These are phyloP conservation scores for Andrena fulva DNA, from an alignment of 2,888 invertebrate species.

Conservation along the genomic window DNA sequence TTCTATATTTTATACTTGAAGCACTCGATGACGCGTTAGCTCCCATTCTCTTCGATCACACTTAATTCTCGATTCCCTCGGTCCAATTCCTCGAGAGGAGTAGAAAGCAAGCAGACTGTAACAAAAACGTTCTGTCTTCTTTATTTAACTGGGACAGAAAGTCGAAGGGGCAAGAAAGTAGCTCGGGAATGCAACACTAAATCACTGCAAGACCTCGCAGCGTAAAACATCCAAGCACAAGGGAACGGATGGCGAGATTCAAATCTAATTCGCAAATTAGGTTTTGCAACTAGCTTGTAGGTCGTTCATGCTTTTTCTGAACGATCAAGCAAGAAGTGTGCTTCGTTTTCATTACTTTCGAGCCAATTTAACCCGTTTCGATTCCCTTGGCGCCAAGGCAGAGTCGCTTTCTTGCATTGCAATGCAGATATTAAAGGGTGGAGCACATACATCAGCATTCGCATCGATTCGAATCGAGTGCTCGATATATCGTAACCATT, in stretches of 20 bases:
- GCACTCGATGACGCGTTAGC: not conserved
- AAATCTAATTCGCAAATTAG: slow-evolving; percentile 27
- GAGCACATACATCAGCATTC: slow-evolving; percentile 4
- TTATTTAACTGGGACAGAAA: slow-evolving; percentile 2
- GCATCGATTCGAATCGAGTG: not conserved
- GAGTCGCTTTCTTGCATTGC: not conserved
- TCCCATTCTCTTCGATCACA: not conserved
- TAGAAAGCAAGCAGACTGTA: slow-evolving; percentile 21
- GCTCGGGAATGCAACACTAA: not conserved
- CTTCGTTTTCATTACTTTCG: not conserved
- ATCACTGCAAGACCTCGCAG: slow-evolving; percentile 10
- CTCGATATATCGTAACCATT: not conserved
- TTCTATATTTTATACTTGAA: not conserved
- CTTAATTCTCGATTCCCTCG: slow-evolving; percentile 26
- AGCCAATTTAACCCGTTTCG: not conserved
- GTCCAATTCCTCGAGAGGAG: not conserved
- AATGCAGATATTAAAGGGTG: slow-evolving; percentile 20
- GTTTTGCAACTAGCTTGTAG: not conserved
- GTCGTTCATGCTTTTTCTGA: not conserved
- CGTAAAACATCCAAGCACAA: slow-evolving; percentile 19
- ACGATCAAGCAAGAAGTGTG: not conserved
- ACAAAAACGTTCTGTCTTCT: slow-evolving; percentile 31
- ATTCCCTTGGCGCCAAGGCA: not conserved
- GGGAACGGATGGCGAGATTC: not conserved
- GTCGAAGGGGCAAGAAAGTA: not conserved